Evolutionary conservation across 2,888 invertebrate species (phyloP).

Genomic region (Vanessa cardui): DNA sequence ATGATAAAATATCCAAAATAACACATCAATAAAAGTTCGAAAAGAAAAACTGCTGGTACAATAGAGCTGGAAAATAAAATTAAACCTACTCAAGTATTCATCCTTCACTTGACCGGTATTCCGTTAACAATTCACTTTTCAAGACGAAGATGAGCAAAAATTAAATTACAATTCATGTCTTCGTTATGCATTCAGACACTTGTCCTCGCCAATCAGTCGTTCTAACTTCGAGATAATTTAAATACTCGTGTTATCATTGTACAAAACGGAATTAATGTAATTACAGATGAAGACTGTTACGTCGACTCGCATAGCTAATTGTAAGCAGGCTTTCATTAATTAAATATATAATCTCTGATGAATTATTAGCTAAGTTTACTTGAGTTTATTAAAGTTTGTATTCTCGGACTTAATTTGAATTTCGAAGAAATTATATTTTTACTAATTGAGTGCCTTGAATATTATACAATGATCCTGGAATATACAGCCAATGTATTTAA

Average conservation of each 20-base stretch:
- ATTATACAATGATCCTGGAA: too few relatives aligned
- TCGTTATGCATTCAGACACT: slow-evolving; percentile 21
- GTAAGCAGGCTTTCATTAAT: slow-evolving; percentile 21
- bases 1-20: too few relatives aligned
- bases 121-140: slow-evolving; percentile 2
- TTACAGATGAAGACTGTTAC: slow-evolving; percentile 35
- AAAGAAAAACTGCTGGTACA: too few relatives aligned
- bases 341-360: slow-evolving; percentile 14
- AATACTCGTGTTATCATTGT: slow-evolving; percentile 36
- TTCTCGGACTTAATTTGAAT: neutral
- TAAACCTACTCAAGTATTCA: neutral
- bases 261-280: slow-evolving; percentile 34
- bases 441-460: too few relatives aligned
- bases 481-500: too few relatives aligned
- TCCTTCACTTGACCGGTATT: slow-evolving; percentile 2
- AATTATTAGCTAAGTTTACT: slow-evolving; percentile 4
- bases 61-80: too few relatives aligned
- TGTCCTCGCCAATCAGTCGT: slow-evolving; percentile 20
- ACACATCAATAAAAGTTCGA: too few relatives aligned
- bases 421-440: too few relatives aligned
- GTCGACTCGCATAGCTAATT: slow-evolving; percentile 32
- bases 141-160: slow-evolving; percentile 9
- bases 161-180: slow-evolving; percentile 21
- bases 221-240: slow-evolving; percentile 26
- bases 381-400: neutral